phyloP scores from a whole-genome alignment of 1,140 invertebrate species.

The Drosophila cardini region DNA sequence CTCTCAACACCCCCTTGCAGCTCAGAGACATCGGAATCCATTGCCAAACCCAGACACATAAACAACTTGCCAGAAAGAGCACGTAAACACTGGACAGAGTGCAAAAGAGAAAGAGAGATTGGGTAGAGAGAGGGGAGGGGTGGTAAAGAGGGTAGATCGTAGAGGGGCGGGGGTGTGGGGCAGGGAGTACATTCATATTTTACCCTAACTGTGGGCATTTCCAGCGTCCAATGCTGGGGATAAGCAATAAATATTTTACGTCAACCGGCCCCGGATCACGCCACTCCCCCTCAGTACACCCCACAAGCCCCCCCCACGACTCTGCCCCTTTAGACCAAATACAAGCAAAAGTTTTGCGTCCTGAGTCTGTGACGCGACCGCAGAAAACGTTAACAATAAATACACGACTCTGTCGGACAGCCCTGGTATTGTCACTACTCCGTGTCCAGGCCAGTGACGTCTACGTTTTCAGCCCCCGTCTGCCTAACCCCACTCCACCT shows the following conservation, averaged over 20 bases:
- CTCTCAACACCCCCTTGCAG: slow-evolving; percentile 1
- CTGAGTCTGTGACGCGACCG: slow-evolving; percentile 67
- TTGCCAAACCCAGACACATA: slow-evolving; percentile 60
- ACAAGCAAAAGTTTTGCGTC: slow-evolving; percentile 59
- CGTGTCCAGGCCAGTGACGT: slow-evolving; percentile 50
- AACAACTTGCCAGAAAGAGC: slow-evolving; percentile 54
- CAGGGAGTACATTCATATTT: slow-evolving; percentile 51
- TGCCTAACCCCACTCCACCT: background rate
- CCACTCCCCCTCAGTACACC: background rate
- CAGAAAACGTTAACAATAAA: slow-evolving; percentile 76
- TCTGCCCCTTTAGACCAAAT: slow-evolving; percentile 17
- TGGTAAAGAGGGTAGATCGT: background rate
- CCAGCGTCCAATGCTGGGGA: slow-evolving; percentile 23
- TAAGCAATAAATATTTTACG: slow-evolving; percentile 76
- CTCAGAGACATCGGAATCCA: slow-evolving; percentile 3
- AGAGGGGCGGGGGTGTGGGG: too few relatives aligned
- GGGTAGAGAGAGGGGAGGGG: background rate
- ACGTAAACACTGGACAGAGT: slow-evolving; percentile 54
- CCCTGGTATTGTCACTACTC: slow-evolving; percentile 4
- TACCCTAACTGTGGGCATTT: slow-evolving; percentile 51
- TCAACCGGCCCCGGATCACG: slow-evolving; percentile 47
- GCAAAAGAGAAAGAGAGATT: too few relatives aligned
- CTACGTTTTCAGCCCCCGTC: slow-evolving; percentile 8
- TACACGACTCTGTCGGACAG: slow-evolving; percentile 56
- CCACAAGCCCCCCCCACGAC: background rate